These are phyloP conservation scores for Rhincodon typus DNA, from an alignment of 2,797 vertebrate genomes.

Conservation along the genomic window DNA sequence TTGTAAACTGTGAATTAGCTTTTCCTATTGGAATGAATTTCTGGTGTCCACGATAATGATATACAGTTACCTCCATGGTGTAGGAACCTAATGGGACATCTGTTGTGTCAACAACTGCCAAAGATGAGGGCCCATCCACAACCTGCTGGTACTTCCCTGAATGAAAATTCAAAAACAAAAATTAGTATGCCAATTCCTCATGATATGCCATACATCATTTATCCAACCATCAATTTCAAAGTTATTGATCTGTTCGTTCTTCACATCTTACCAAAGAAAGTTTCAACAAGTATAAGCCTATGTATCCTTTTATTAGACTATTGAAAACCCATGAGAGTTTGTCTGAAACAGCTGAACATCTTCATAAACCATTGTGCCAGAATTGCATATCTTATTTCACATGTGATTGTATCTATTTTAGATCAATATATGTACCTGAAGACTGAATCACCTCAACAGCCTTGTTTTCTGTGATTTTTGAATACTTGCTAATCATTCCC, in stretches of 20 bases:
- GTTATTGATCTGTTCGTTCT: not conserved
- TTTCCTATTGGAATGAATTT: constrained; percentile 82
- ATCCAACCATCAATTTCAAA: not conserved
- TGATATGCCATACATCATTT: not conserved
- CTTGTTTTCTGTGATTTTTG: not conserved
- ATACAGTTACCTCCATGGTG: constrained; percentile 83
- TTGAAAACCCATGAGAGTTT: not conserved
- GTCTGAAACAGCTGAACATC: not conserved
- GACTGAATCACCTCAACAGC: not conserved
- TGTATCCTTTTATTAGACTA: not conserved
- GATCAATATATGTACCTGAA: not conserved
- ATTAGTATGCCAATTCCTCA: not conserved
- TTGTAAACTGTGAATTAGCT: constrained; percentile 66
- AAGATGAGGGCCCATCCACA: constrained; percentile 73
- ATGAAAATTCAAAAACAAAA: not conserved
- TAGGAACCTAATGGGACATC: constrained; percentile 73
- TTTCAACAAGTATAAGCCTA: not conserved
- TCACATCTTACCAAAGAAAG: not conserved
- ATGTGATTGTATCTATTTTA: not conserved
- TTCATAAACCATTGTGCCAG: not conserved
- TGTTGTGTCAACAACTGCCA: constrained; percentile 68
- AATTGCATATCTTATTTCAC: not conserved
- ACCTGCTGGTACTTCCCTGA: constrained; percentile 88
- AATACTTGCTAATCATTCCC: not conserved
- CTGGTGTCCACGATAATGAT: constrained; percentile 73